Conservation (phyloP, 2,797 vertebrate genomes). For the Vipera ursinii region DNA sequence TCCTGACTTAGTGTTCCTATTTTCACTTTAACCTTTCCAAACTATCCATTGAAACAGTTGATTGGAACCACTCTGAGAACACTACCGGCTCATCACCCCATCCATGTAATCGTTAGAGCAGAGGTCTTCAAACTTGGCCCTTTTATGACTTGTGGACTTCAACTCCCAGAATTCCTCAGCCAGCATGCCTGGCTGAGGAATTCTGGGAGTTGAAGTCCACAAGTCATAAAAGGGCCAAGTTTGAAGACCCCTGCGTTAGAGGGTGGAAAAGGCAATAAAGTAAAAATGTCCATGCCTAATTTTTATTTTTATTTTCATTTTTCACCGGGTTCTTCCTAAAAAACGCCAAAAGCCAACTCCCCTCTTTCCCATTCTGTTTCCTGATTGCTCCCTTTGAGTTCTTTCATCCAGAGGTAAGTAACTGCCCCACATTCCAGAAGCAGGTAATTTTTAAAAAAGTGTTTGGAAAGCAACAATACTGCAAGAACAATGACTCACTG, state of each 20-base stretch:
- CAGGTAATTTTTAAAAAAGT: slow-evolving; percentile 36
- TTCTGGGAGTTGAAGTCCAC: too few relatives aligned
- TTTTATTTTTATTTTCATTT: background rate
- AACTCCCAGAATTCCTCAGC: too few relatives aligned
- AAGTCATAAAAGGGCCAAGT: too few relatives aligned
- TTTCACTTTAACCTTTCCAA: background rate
- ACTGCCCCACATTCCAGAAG: slow-evolving; percentile 48
- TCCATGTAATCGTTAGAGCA: background rate
- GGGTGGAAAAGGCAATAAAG: background rate
- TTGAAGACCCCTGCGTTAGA: too few relatives aligned
- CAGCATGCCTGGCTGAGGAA: too few relatives aligned
- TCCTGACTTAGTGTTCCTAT: background rate
- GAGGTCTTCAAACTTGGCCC: too few relatives aligned
- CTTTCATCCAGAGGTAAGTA: slow-evolving; percentile 15
- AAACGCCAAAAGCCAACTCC: background rate
- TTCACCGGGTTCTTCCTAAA: too few relatives aligned
- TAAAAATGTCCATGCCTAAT: background rate
- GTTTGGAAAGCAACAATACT: slow-evolving; percentile 33
- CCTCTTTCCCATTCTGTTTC: background rate
- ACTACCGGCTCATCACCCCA: background rate
- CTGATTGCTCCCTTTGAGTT: background rate
- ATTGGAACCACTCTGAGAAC: background rate
- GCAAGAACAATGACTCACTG: slow-evolving; percentile 55
- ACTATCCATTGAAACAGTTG: background rate
- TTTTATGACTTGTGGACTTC: too few relatives aligned